These are phyloP conservation scores for Halictus ligatus DNA, from an alignment of 2,888 invertebrate species.

Conservation along the genomic window DNA sequence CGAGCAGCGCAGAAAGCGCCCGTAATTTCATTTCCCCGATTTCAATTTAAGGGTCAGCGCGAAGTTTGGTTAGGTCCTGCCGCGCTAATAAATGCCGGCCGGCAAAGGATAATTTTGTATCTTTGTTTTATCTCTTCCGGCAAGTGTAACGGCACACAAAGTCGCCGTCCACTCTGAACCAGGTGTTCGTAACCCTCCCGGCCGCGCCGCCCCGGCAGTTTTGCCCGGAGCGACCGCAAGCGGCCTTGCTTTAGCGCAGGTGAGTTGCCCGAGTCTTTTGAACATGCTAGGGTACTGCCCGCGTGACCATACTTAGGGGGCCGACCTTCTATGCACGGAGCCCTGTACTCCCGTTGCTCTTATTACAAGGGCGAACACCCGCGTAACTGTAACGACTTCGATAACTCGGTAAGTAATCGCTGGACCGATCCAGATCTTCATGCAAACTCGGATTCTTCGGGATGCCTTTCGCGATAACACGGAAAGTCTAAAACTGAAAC, in stretches of 20 bases:
- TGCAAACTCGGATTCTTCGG: constrained; percentile 2
- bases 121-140: neutral
- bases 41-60: neutral
- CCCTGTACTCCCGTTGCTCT: constrained; percentile 9
- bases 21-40: neutral
- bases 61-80: constrained; percentile 3
- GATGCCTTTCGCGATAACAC: neutral
- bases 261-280: constrained; percentile 7
- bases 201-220: neutral
- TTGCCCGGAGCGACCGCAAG: constrained; percentile 5
- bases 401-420: neutral
- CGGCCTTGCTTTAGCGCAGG: neutral
- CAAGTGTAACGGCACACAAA: constrained; percentile 1
- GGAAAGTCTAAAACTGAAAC: neutral
- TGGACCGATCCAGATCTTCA: neutral
- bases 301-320: neutral
- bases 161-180: neutral
- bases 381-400: neutral
- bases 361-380: neutral
- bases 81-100: neutral
- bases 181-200: neutral
- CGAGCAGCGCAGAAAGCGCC: neutral
- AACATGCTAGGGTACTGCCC: neutral
- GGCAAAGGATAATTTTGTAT: neutral
- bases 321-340: neutral